These are phyloP conservation scores for Eudyptes chrysolophus DNA, from an alignment of 2,113 vertebrate genomes.

Conservation along the genomic window DNA sequence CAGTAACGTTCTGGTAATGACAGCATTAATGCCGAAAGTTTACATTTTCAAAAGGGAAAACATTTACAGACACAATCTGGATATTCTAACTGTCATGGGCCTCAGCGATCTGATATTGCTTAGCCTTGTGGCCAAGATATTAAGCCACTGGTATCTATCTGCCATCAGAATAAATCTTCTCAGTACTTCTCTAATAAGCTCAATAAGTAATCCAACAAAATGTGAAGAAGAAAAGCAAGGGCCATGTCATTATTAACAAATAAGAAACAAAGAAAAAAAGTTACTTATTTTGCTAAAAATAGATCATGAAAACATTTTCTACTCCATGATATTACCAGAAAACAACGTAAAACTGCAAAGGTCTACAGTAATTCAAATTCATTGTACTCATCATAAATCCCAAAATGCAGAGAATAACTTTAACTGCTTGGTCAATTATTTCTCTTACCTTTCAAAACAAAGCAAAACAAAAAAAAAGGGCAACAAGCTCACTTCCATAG, in stretches of 20 bases:
- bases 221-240: background rate
- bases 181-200: background rate
- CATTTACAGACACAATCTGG: conserved; percentile 18
- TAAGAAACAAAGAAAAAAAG: background rate
- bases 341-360: background rate
- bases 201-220: background rate
- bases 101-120: background rate
- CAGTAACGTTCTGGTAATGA: conserved; percentile 22
- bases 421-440: background rate
- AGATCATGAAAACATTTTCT: background rate
- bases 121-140: background rate
- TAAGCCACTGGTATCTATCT: background rate
- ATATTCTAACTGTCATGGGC: conserved; percentile 3
- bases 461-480: background rate
- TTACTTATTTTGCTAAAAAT: background rate
- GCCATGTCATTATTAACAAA: background rate
- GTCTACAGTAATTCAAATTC: background rate
- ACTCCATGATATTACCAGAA: background rate
- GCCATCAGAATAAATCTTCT: background rate
- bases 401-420: background rate
- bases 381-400: background rate
- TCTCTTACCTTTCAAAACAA: background rate
- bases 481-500: background rate
- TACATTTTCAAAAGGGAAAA: conserved; percentile 31
- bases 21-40: conserved; percentile 9